Base-by-base conservation (phyloP, 2,797 vertebrate species). In the Sebastes reedi region DNA sequence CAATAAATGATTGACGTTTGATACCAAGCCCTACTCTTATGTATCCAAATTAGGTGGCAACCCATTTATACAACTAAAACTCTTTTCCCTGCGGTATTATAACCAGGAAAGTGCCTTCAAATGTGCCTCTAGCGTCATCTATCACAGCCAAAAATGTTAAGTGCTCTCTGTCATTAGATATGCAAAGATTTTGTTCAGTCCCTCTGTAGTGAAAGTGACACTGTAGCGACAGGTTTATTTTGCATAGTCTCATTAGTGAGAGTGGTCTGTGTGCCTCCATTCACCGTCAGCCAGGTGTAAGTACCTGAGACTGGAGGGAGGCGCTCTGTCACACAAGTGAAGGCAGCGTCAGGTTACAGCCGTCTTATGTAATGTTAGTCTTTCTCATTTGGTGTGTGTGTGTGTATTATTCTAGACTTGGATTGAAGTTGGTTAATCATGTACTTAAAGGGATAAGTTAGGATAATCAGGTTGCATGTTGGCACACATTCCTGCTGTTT, bases 211-310 rank as follows among this genome's bases (percentile, higher is more conserved):
- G 70, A 83, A 87, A 83, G 74, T 70, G 77, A 87, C 79, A 60
- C 14, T 13, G 1, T 20, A 22, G 60, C 52, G 0, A 74, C 32
- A 16, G 64, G n/a, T 79, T 87, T 75, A 5, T 55, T 68, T 64
- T 13, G 7, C 10, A 25, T 86, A 81, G 78, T 9, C 67, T 93
- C 85, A 81, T 93, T 88, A 91, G 58, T 60, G 75, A 76, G 75
- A 85, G 86, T 88, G 83, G 73, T 72, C 72, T 70, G 71, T 81
- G 69, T 73, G 52, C 25, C 54, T 81, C 67, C 65, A 61, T 84
- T 86, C 75, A 83, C 65, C 18, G n/a, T 56, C 72, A 59, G 82
- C 80, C 86, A 87, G 88, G 85, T 92, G 77, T 86, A 87, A 90
- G 77, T 81, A 83, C 87, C 87, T 81, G 87, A 87, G 83, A 85